Base-by-base conservation (phyloP, 1,140 invertebrate species). In the Cardiocondyla obscurior region DNA sequence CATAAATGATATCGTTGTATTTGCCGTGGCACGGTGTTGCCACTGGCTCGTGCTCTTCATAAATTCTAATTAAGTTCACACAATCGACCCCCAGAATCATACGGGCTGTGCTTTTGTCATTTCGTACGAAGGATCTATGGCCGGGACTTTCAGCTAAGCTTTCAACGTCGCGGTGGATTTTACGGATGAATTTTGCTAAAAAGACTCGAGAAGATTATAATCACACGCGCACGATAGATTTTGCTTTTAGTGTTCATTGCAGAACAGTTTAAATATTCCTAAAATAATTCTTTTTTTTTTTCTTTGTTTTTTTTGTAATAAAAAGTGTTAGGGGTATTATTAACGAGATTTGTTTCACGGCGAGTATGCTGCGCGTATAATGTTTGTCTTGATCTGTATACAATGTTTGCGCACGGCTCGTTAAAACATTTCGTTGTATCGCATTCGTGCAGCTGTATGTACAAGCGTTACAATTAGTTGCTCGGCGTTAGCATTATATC, bases 41-140 rank as follows among this genome's bases (percentile, higher is more conserved):
- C 73, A 82, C 77, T 86, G 74, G 70, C 86, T 79, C 81, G 74
- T 79, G 72, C 91, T 90, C 88, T 92, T 90, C 91, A 92, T 93
- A 92, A 93, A 92, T 93, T 91, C 89, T 92, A 93, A 93, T 93
- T 93, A 93, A 91, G 85, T 90, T 90, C 89, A 86, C 88, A 85
- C 90, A 89, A 92, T 92, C 89, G 89, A 88, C 85, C 42, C 57
- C 73, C 60, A 79, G 83, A 87, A 88, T 88, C 42, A 62, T 72
- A 58, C 49, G 19, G 28, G 12, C 22, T 55, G 36, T 16, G 69
- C 55, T 82, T 85, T 82, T 65, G 25, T 64, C 44, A 44, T 82
- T 16, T 70, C 16, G 25, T 0, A 33, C 25, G 49, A 42, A n/a
- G 2, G 22, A 46, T 53, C 25, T 28, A 22, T 25, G 28, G 28